Base-by-base conservation (phyloP, 2,113 vertebrate genomes). In the Boleophthalmus pectinirostris region DNA sequence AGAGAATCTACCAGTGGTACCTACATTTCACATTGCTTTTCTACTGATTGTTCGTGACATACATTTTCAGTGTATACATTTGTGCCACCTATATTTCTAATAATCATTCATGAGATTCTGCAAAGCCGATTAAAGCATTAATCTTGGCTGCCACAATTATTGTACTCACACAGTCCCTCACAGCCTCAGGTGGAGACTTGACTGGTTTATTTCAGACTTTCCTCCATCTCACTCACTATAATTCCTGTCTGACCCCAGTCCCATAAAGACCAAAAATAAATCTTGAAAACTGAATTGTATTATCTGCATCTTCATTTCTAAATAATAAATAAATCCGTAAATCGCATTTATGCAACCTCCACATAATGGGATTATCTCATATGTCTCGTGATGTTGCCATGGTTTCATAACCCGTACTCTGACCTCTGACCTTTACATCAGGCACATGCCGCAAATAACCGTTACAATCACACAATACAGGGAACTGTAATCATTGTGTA, bases 401-500 rank as follows among this genome's bases (percentile, higher is more conserved):
- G n/a, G 35, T 75, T 86, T 85, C 70, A 76, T 88, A 83, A 87
- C 24, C 15, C 64, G 29, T 21, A 33, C 5, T 1, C 46, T n/a
- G 72, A 80, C 74, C 78, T 13, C 43, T 71, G 80, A 72, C 70
- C 74, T 77, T 60, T 13, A 69, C 54, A 69, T 75, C 69, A 66
- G 60, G 67, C 77, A 49, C 20, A 79, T 66, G 66, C 74, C 76
- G 65, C 51, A 81, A 75, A 81, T 53, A 80, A 8, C 63, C 79
- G 65, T 63, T 78, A 70, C 72, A 18, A 81, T 81, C 76, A 85
- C 69, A 76, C 65, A 78, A 72, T 45, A 49, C 63, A 9, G n/a
- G 43, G 72, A 43, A 82, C 82, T 77, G 63, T 73, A 66, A 65
- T 69, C 74, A 77, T 83, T 90, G 80, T 85, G 53, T 85, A 83